These are phyloP conservation scores for Aproaerema taeniolella DNA, from an alignment of 2,888 invertebrate species.

Conservation along the genomic window DNA sequence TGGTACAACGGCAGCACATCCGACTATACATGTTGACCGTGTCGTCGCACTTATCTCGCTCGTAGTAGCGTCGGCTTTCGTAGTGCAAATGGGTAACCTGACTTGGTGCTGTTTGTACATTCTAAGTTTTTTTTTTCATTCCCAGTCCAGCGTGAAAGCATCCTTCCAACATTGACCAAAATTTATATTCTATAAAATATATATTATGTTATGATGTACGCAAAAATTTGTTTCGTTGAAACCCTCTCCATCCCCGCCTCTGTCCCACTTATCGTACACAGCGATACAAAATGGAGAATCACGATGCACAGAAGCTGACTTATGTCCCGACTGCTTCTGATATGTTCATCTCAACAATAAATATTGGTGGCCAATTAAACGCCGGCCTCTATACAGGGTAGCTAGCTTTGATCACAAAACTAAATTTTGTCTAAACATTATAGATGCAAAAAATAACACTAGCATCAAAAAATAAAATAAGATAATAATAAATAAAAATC, in stretches of 20 bases:
- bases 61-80: too few species aligned
- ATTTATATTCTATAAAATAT: not conserved
- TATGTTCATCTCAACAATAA: slow-evolving; percentile 76
- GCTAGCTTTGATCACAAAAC: not conserved
- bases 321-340: slow-evolving; percentile 63
- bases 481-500: too few species aligned
- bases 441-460: too few species aligned
- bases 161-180: not conserved
- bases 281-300: slow-evolving; percentile 73
- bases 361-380: slow-evolving; percentile 71
- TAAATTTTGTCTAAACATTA: not conserved
- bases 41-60: too few species aligned
- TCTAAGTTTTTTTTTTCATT: too few species aligned
- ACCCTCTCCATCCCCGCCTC: slow-evolving; percentile 31
- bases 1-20: too few species aligned
- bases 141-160: not conserved
- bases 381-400: slow-evolving; percentile 35
- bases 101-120: too few species aligned
- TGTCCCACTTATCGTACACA: slow-evolving; percentile 61
- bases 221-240: not conserved
- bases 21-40: too few species aligned
- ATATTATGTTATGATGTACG: not conserved
- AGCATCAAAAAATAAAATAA: too few species aligned
- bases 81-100: too few species aligned
- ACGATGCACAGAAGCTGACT: slow-evolving; percentile 69